Base-by-base conservation (phyloP, 1,140 invertebrate species). In the Atta texana region DNA sequence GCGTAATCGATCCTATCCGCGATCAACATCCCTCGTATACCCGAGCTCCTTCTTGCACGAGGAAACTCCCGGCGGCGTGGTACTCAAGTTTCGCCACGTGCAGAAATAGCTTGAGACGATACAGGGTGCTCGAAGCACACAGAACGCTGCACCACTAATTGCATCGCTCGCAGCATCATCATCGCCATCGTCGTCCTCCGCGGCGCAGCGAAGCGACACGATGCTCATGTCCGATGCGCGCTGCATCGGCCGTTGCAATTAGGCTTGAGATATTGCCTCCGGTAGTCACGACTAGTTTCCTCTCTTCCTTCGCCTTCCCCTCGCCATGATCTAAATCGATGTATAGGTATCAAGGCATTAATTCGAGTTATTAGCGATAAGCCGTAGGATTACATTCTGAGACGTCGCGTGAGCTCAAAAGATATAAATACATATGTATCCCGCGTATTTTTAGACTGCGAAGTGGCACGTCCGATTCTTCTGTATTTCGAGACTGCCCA, bases 181-280 rank as follows among this genome's bases (percentile, higher is more conserved):
- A 85, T 89, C 59, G 53, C 78, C 87, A 44, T 59, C 78, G 14
- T 51, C 66, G 7, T 55, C 28, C 10, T 53, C 51, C 66, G 44
- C 57, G 57, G 21, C 51, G 39, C 51, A 49, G 31, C 51, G 39
- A 16, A 31, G 55, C 34, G 24, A 53, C 59, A 80, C 76, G 71
- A 66, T 31, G 66, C 59, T 66, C 63, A 12, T 34, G 71, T 51
- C 49, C 24, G 34, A 49, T n/a, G n/a, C 57, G 39, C 61, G 21
- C 71, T n/a, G 44, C 87, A 55, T n/a, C 74, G 66, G 59, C 49
- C 69, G 34, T 53, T 80, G 88, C 88, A 89, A 88, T 89, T 89
- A 89, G 69, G 87, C 76, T 55, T 77, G 76, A 89, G 88, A 68
- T 87, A 89, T 89, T 76, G 88, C 82, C 88, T 71, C n/a, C 63